Base-by-base conservation (phyloP, 1,140 invertebrate genomes). In the Cydia splendana region DNA sequence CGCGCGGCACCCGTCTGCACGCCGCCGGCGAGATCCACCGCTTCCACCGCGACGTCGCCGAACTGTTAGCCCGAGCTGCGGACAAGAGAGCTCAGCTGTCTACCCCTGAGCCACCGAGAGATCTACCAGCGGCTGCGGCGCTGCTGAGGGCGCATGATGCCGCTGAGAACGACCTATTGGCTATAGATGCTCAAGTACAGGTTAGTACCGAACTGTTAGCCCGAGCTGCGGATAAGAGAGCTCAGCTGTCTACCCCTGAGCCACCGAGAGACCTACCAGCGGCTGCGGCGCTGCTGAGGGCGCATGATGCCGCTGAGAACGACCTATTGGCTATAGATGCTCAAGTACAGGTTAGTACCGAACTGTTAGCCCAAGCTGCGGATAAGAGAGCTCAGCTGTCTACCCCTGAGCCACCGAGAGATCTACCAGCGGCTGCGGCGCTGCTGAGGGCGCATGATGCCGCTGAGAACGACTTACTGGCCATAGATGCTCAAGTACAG, bases 21-120 rank as follows among this genome's bases (percentile, higher is more conserved):
- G 98, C 98, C 0, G 98, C 98, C 6, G 98, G 97, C 20, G 98
- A 99, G 93, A 98, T 99, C 79, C 98, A 99, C 91, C 95, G 98
- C 53, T 99, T 99, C 95, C 98, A 99, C 93, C 95, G 98, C 28
- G 98, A 99, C 90, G 98, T 98, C 0, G 97, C 97, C 7, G 98
- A 99, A 87, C 97, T 98, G 5, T 91, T 98, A 2, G 97, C 97
- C 12, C 94, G 98, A 34, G 98, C 99, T 45, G 84, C 80, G 0
- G 88, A 87, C 62, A 81, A 88, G 38, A 77, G 87, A 1, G 87
- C 86, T 0, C 84, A 81, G n/a, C 83, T 93, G 9, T 83, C 84
- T 4, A 10, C 65, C 1, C 65, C 38, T 4, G 9, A 28, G 12
- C 15, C 65, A 10, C 48, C 57, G 77, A 81, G 57, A 73, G 79